Evolutionary conservation across 2,888 invertebrate species (phyloP), one percentile per base, ranked within the genome.

Genomic region (Thymelicus acteon): DNA sequence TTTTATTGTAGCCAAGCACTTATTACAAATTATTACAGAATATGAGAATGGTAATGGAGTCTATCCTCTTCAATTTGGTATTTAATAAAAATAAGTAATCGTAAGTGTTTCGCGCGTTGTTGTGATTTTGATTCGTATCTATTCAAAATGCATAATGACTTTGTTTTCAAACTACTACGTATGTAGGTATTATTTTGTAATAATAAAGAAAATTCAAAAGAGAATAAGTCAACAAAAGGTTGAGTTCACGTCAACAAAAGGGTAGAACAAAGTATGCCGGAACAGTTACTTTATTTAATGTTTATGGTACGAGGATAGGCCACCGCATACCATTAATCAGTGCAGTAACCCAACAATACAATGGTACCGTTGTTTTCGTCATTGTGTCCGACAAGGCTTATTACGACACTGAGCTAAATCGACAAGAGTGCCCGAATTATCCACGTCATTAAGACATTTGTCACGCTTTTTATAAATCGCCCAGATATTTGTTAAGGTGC

Each of bases 331-430:
- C 57, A 48, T 62, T 62, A 48, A 62, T 62, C 31, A 48, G 31
- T 3, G 31, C 13, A 31, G 13, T 48, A 48, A 63, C 12, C 61
- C 49, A 63, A 63, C 49, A 63, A 44, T 61, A 47, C 48, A 62
- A 62, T 62, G 47, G 47, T 62, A 62, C 7, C 37, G 62, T 63
- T 63, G 62, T 63, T 63, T 47, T 63, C 62, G 62, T 48, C 15
- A 63, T 63, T 63, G 62, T 63, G 49, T 49, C 31, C 8, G 37
- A 37, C 62, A 63, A 63, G 62, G 62, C 49, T n/a, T 49, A n/a
- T 63, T 63, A 49, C 62, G 49, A 63, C 12, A 57, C 31, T 8
- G 52, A 37, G 6, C 19, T 13, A 37, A 31, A 57, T 57, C 57
- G 57, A 57, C 57, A 37, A 54, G 24, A 54, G 19, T 24, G 49